Percentiles rank a stretch among this genome's conserved stretches.
phyloP scores from a whole-genome alignment of 2,888 invertebrate species.

The Aelia acuminata region DNA sequence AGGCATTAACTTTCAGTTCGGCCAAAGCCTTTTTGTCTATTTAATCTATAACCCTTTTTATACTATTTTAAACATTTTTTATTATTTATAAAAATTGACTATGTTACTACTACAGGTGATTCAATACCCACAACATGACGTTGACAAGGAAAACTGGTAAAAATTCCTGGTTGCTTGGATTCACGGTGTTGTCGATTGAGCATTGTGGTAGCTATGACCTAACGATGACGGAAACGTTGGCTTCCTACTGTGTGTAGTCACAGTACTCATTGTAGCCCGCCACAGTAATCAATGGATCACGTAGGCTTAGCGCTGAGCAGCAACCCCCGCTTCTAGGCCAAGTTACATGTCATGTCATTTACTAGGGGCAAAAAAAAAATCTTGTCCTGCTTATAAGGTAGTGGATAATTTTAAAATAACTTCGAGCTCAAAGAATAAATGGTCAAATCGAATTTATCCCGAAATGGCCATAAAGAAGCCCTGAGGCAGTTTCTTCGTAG shows the following conservation, averaged over 20 bases:
- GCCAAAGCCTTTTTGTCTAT: too few relatives aligned
- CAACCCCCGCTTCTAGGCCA: neutral
- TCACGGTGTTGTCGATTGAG: neutral
- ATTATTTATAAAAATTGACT: too few relatives aligned
- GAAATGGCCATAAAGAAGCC: too few relatives aligned
- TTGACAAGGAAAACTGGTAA: neutral
- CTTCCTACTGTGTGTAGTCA: conserved; percentile 7
- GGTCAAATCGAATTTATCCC: too few relatives aligned
- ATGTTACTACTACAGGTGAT: neutral
- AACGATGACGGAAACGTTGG: neutral
- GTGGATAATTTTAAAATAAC: too few relatives aligned
- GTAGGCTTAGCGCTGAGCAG: neutral
- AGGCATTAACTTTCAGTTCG: too few relatives aligned
- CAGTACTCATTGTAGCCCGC: neutral
- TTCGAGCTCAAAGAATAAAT: too few relatives aligned
- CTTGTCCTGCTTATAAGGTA: neutral
- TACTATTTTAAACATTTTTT: too few relatives aligned
- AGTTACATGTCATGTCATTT: neutral
- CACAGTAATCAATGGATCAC: conserved; percentile 15
- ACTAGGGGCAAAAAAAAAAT: neutral
- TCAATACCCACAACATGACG: neutral
- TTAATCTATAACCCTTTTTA: too few relatives aligned
- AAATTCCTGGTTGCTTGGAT: neutral
- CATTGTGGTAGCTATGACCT: neutral
- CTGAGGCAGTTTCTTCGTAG: too few relatives aligned